Conservation (phyloP, 2,113 vertebrate genomes). For the Haemorhous mexicanus region DNA sequence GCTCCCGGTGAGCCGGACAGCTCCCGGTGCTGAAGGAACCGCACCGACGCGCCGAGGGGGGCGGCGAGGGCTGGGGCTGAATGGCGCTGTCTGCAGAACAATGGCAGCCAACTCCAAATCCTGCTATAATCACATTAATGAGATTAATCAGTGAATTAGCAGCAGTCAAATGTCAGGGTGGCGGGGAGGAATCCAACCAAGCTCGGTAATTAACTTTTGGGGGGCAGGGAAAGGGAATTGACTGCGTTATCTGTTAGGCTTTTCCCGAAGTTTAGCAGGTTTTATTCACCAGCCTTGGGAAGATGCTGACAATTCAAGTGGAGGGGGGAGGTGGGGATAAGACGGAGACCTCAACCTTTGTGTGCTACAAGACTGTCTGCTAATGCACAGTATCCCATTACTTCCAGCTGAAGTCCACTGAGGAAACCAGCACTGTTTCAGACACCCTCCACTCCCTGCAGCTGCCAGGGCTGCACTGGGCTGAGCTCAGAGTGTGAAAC, state of each 20-base stretch:
- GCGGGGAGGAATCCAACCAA: slow-evolving; percentile 75
- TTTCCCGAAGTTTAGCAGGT: slow-evolving; percentile 34
- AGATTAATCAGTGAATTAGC: slow-evolving; percentile 91
- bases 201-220: slow-evolving; percentile 82
- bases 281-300: slow-evolving; percentile 2
- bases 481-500: background rate
- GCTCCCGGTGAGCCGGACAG: background rate
- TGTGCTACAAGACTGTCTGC: background rate
- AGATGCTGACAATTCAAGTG: background rate
- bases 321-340: background rate
- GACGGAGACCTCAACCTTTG: background rate
- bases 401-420: background rate
- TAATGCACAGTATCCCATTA: background rate
- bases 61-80: slow-evolving; percentile 55
- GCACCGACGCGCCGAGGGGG: slow-evolving; percentile 55
- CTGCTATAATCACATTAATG: slow-evolving; percentile 86
- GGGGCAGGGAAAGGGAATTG: background rate
- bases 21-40: slow-evolving; percentile 81
- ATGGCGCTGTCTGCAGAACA: slow-evolving; percentile 75
- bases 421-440: background rate
- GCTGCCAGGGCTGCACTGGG: background rate
- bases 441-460: background rate
- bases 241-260: background rate
- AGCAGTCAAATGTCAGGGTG: slow-evolving; percentile 85
- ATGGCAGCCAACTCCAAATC: slow-evolving; percentile 82